Percentiles rank a stretch among this genome's conserved stretches.
Conservation (phyloP, 2,113 vertebrate genomes). For the Amphiprion ocellaris region DNA sequence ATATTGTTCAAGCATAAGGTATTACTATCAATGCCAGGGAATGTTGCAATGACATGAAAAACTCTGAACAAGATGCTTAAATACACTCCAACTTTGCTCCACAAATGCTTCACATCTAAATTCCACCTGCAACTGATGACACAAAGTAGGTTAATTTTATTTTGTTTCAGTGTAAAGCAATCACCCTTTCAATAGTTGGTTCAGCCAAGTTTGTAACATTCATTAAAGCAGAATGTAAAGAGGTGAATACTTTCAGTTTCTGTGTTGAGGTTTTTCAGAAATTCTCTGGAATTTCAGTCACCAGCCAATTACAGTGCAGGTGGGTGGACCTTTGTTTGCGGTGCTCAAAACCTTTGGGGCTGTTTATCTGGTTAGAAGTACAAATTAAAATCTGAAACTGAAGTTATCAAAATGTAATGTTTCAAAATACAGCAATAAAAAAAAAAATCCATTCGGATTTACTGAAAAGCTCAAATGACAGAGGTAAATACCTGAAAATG, state of each 20-base stretch:
- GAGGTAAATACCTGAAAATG: too few species aligned
- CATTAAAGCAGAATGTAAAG: background rate
- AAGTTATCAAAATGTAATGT: too few species aligned
- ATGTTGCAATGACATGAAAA: too few species aligned
- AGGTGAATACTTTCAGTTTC: background rate
- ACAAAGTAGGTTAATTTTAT: background rate
- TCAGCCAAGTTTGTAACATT: background rate
- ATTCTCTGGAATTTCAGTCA: slow-evolving; percentile 14
- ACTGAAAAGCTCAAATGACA: too few species aligned
- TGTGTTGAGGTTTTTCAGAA: background rate
- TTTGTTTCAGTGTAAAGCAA: background rate
- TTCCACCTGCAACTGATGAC: background rate
- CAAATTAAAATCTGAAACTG: too few species aligned
- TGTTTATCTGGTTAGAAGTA: background rate
- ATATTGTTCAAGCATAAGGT: too few species aligned
- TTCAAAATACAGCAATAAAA: too few species aligned
- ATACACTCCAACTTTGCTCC: background rate
- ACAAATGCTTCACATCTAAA: too few species aligned
- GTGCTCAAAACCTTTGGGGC: background rate
- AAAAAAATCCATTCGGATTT: too few species aligned
- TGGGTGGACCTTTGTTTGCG: background rate
- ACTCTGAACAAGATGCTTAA: background rate
- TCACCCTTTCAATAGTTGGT: background rate
- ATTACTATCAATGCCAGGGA: too few species aligned
- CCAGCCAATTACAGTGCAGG: background rate